These are phyloP conservation scores for Odontamblyopus rebecca DNA, from an alignment of 2,797 vertebrate species.

Conservation along the genomic window DNA sequence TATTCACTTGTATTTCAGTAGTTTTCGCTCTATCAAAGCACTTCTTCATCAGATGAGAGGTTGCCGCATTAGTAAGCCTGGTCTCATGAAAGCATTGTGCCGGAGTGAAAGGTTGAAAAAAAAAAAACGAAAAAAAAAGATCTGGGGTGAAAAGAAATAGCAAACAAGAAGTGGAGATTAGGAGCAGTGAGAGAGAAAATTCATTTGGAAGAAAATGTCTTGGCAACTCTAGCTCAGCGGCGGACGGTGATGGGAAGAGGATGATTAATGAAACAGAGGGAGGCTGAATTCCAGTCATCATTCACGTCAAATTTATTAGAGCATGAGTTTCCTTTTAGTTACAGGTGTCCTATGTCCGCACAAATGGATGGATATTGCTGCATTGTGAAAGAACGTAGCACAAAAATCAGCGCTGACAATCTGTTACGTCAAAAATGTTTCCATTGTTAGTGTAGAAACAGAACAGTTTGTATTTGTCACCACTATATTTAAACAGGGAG, in stretches of 20 bases:
- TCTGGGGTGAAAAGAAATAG: slow-evolving; percentile 16
- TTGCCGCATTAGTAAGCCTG: slow-evolving; percentile 34
- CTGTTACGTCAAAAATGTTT: neutral
- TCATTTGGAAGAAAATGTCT: slow-evolving; percentile 40
- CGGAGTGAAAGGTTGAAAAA: slow-evolving; percentile 20
- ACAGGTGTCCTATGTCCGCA: slow-evolving; percentile 29
- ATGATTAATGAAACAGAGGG: slow-evolving; percentile 53
- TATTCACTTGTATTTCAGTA: slow-evolving; percentile 22
- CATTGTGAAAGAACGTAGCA: slow-evolving; percentile 13
- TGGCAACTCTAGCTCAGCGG: slow-evolving; percentile 33
- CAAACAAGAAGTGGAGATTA: slow-evolving; percentile 32
- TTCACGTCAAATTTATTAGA: slow-evolving; percentile 49
- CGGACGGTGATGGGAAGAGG: slow-evolving; percentile 44
- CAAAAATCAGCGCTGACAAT: neutral
- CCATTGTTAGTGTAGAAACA: too few species aligned
- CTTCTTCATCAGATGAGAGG: slow-evolving; percentile 52
- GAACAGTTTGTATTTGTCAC: too few species aligned
- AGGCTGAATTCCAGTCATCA: slow-evolving; percentile 47
- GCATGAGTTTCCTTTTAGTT: slow-evolving; percentile 30
- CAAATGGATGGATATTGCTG: slow-evolving; percentile 17
- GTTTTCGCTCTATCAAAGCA: slow-evolving; percentile 41
- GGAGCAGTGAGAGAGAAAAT: slow-evolving; percentile 41
- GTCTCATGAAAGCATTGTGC: slow-evolving; percentile 37
- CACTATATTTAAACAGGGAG: too few species aligned
- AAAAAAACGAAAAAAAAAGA: neutral